These are phyloP conservation scores for Hydrochoerus hydrochaeris DNA, from an alignment of 2,113 vertebrate species.

Conservation along the genomic window DNA sequence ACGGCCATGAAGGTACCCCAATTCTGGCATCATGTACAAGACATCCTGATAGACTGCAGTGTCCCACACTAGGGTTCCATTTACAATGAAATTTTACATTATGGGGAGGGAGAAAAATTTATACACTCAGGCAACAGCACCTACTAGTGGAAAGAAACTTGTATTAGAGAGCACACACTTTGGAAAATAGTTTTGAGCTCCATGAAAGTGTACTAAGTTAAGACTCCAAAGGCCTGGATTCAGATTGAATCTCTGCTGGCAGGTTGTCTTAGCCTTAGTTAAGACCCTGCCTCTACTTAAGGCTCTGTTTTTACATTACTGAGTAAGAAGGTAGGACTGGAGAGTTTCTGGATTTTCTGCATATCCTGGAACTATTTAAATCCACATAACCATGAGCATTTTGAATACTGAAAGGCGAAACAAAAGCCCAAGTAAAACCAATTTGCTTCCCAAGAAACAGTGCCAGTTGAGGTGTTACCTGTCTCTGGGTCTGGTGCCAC, in stretches of 20 bases:
- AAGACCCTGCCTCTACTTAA: not conserved
- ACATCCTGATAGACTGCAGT: not conserved
- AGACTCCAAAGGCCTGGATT: not conserved
- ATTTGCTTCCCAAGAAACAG: not conserved
- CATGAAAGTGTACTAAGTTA: accelerated
- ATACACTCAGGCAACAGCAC: slow-evolving; percentile 13
- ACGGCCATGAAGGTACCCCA: not conserved
- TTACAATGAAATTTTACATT: not conserved
- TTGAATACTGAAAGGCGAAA: not conserved
- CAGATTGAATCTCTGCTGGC: not conserved
- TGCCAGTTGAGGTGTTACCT: not conserved
- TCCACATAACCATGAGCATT: not conserved
- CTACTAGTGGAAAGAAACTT: slow-evolving; percentile 38
- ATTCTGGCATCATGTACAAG: not conserved
- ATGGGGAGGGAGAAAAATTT: not conserved
- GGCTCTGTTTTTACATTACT: not conserved
- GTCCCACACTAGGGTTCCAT: not conserved
- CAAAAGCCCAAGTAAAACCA: not conserved
- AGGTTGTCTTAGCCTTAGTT: not conserved
- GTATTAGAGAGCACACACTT: not conserved
- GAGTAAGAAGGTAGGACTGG: not conserved
- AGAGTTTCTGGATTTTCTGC: not conserved
- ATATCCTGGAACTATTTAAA: not conserved
- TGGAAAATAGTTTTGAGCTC: not conserved
- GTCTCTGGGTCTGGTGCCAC: not conserved